Conservation (phyloP, 2,888 invertebrate genomes). For the Amphipyra tragopoginis region DNA sequence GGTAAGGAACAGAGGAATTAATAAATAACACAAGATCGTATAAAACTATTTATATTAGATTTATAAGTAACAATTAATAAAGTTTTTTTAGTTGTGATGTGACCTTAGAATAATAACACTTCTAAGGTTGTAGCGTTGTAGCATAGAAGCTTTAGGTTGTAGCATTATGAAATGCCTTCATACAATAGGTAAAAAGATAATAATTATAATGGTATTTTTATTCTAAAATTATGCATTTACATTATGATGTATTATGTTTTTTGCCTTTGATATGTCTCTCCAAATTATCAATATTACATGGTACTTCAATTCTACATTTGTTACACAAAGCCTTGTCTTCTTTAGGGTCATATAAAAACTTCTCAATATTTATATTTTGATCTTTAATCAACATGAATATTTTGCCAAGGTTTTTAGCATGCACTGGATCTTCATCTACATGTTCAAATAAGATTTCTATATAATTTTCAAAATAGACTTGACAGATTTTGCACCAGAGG, state of each 20-base stretch:
- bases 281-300: conserved; percentile 72
- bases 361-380: conserved; percentile 69
- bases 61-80: too few relatives aligned
- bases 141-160: too few relatives aligned
- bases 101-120: too few relatives aligned
- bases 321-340: conserved; percentile 70
- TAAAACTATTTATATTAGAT: too few relatives aligned
- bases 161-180: too few relatives aligned
- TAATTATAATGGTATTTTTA: too few relatives aligned
- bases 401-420: conserved; percentile 62
- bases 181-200: too few relatives aligned
- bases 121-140: too few relatives aligned
- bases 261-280: conserved; percentile 68
- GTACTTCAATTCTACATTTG: conserved; percentile 66
- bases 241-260: conserved; percentile 37
- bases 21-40: too few relatives aligned
- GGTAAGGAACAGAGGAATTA: too few relatives aligned
- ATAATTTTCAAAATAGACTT: conserved; percentile 71
- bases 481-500: conserved; percentile 76
- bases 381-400: conserved; percentile 65
- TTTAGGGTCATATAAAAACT: conserved; percentile 68
- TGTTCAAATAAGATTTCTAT: conserved; percentile 71
- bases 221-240: too few relatives aligned
- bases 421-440: conserved; percentile 65
- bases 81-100: too few relatives aligned